Conservation (phyloP, 2,113 vertebrate species). For the Calidris pygmaea region DNA sequence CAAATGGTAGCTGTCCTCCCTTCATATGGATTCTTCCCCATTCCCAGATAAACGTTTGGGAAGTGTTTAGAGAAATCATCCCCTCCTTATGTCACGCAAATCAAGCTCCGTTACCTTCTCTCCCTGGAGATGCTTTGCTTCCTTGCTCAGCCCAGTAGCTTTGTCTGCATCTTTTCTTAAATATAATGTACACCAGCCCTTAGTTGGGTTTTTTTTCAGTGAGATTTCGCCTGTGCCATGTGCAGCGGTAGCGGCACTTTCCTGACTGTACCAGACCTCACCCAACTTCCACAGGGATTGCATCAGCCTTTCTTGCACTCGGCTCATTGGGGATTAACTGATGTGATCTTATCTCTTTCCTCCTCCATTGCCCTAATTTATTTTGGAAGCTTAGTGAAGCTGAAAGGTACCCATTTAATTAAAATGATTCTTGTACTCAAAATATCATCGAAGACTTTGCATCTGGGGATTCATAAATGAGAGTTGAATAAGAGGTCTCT, state of each 20-base stretch:
- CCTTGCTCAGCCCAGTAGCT: neutral
- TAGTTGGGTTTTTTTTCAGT: neutral
- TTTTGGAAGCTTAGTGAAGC: neutral
- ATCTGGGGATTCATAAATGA: neutral
- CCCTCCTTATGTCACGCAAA: fast-evolving
- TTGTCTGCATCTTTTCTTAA: neutral
- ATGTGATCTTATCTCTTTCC: neutral
- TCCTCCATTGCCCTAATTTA: neutral
- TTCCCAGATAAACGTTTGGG: neutral
- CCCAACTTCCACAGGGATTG: neutral
- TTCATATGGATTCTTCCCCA: neutral
- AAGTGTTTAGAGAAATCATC: neutral
- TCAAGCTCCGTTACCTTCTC: neutral
- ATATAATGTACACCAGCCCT: neutral
- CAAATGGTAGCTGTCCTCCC: neutral
- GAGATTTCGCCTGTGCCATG: neutral
- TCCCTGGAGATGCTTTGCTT: neutral
- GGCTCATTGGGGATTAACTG: neutral
- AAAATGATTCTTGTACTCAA: neutral
- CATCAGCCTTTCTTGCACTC: slow-evolving; percentile 5
- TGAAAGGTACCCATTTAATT: neutral
- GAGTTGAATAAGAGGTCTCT: neutral
- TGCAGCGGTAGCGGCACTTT: fast-evolving
- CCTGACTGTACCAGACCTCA: neutral
- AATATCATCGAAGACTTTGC: neutral